Percentiles rank a stretch among this genome's conserved stretches.
These are phyloP conservation scores for Poecilia gillii DNA, from an alignment of 2,797 vertebrate species.

Conservation along the genomic window DNA sequence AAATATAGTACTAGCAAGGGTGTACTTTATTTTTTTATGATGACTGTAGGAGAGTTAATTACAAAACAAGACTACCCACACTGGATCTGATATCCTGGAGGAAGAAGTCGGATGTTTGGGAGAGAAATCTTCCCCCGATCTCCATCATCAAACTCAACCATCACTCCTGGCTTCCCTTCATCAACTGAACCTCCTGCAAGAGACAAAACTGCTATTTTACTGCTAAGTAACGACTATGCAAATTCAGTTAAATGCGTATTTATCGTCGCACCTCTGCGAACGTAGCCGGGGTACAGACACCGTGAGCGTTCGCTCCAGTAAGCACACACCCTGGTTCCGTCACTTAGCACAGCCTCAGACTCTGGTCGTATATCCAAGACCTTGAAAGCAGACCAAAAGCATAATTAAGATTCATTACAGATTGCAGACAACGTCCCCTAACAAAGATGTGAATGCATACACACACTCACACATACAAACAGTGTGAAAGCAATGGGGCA, in stretches of 20 bases:
- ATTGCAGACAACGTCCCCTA: constrained; percentile 51
- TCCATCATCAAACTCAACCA: constrained; percentile 97
- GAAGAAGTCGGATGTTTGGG: constrained; percentile 92
- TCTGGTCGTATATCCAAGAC: constrained; percentile 91
- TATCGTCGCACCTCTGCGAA: constrained; percentile 85
- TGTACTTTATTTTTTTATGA: background rate
- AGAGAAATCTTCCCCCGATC: constrained; percentile 93
- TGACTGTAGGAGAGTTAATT: background rate
- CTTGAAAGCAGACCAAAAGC: constrained; percentile 77
- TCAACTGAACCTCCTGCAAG: constrained; percentile 78
- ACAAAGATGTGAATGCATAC: constrained; percentile 42
- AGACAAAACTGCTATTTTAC: constrained; percentile 20
- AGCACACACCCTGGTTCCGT: constrained; percentile 93
- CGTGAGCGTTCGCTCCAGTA: constrained; percentile 97
- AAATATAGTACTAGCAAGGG: background rate
- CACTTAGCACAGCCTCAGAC: constrained; percentile 83
- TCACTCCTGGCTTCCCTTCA: constrained; percentile 87
- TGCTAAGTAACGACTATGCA: background rate
- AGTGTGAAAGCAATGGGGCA: constrained; percentile 58
- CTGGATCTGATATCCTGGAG: constrained; percentile 94
- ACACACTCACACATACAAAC: constrained; percentile 51
- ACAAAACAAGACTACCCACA: constrained; percentile 79
- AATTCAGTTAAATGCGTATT: background rate
- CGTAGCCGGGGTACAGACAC: constrained; percentile 93
- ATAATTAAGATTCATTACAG: constrained; percentile 76